Evolutionary conservation across 2,888 invertebrate species (phyloP), one percentile per base, ranked within the genome.

Genomic region (Lasioglossum oenotherae): DNA sequence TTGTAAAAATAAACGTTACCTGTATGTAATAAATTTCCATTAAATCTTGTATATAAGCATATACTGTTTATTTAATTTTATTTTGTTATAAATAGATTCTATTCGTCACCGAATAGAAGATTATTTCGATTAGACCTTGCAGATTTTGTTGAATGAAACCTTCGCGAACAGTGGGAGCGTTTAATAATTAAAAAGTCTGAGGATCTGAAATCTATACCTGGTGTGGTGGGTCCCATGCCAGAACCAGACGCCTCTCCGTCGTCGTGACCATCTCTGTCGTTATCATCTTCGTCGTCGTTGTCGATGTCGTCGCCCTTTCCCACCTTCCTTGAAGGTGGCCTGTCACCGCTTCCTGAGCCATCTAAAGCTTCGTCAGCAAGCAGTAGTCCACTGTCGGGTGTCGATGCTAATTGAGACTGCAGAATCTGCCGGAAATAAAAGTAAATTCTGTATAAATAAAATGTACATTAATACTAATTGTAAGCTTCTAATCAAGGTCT

Each of bases 311-410:
- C 35, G 35, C 35, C 35, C 35, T 35, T 35, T 4, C 35, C 88
- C 31, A 75, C 88, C 38, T 88, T 91, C 86, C 89, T 88, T 89
- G 92, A 92, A 27, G 80, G 80, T 31, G 94, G 92, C 57, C 93
- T 91, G 80, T 93, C 93, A 10, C 95, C 95, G 81, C 95, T 95
- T 83, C 95, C 95, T 46, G 95, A 95, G 57, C 95, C 95, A 64
- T 95, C 95, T 72, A 94, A 88, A 8, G 94, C 94, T 81, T 94
- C 94, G 89, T 95, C 95, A 53, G 93, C 94, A 31, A 64, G 64
- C 53, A 94, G 92, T 78, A 94, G 88, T 53, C 93, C 93, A 77
- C 91, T 92, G 81, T 95, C 95, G 27, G 94, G 94, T 19, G 94
- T 93, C n/a, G 93, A 92, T 49, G 93, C 93, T 92, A 95, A 90